phyloP scores from a whole-genome alignment of 2,888 invertebrate genomes.

The Lobophora halterata region DNA sequence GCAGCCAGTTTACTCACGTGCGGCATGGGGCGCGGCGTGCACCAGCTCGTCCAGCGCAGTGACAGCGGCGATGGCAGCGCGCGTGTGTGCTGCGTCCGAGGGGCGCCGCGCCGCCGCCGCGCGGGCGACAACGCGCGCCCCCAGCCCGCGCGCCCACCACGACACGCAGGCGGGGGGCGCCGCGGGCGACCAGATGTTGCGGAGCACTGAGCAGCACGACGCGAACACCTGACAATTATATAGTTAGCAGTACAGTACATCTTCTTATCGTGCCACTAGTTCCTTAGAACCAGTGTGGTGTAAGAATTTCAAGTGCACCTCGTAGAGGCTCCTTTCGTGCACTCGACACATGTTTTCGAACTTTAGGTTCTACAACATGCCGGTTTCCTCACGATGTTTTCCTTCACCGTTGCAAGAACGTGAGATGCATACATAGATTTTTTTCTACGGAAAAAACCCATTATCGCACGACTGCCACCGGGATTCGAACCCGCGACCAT shows the following conservation, averaged over 20 bases:
- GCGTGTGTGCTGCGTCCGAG: constrained; percentile 46
- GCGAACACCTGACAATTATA: constrained; percentile 56
- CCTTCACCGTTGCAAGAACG: no score
- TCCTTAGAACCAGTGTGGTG: no score
- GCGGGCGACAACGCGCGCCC: constrained; percentile 54
- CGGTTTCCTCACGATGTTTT: no score
- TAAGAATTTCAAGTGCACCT: no score
- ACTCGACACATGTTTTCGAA: no score
- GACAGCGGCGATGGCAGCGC: constrained; percentile 58
- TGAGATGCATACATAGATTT: no score
- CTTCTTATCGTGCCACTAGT: no score
- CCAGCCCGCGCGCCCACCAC: constrained; percentile 72
- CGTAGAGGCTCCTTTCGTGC: no score
- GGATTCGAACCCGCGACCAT: no score
- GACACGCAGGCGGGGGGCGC: constrained; percentile 44
- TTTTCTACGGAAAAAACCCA: no score
- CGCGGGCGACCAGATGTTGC: constrained; percentile 54
- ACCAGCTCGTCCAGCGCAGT: constrained; percentile 63
- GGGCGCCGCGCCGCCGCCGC: constrained; percentile 53
- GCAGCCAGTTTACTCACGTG: constrained; percentile 47
- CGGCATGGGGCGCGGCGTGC: constrained; percentile 52
- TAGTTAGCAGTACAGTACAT: not conserved
- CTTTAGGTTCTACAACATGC: no score
- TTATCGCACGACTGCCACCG: no score
- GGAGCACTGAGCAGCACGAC: constrained; percentile 59